These are phyloP conservation scores for Poeciliopsis gracilis DNA, from an alignment of 2,797 vertebrate species.

Conservation along the genomic window DNA sequence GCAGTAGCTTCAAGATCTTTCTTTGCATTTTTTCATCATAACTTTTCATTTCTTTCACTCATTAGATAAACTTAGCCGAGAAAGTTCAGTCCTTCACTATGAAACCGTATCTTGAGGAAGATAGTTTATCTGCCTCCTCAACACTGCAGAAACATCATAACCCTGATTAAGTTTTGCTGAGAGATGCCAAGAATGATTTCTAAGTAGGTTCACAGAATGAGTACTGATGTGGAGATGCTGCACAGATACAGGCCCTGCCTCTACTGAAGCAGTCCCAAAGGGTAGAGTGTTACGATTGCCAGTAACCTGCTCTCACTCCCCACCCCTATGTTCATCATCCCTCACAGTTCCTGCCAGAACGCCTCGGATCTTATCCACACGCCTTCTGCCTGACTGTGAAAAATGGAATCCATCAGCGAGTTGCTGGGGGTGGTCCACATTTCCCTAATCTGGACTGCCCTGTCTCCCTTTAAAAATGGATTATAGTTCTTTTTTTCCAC, in stretches of 20 bases:
- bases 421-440: slow-evolving; percentile 66
- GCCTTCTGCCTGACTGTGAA: slow-evolving; percentile 53
- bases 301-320: slow-evolving; percentile 66
- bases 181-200: slow-evolving; percentile 29
- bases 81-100: slow-evolving; percentile 14
- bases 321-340: slow-evolving; percentile 63
- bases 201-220: slow-evolving; percentile 34
- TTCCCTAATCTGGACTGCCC: slow-evolving; percentile 69
- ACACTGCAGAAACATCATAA: slow-evolving; percentile 28
- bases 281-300: slow-evolving; percentile 57
- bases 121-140: slow-evolving; percentile 35
- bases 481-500: slow-evolving; percentile 58
- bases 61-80: slow-evolving; percentile 3
- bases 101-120: slow-evolving; percentile 20
- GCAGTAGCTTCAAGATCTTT: slow-evolving; percentile 9
- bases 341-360: slow-evolving; percentile 57
- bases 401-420: slow-evolving; percentile 68
- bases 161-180: slow-evolving; percentile 53
- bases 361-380: slow-evolving; percentile 67
- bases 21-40: slow-evolving; percentile 32
- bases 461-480: slow-evolving; percentile 65
- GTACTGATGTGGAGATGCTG: slow-evolving; percentile 44
- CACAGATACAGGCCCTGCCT: slow-evolving; percentile 52
- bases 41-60: slow-evolving; percentile 20
- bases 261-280: slow-evolving; percentile 49